A percentile compares a stretch with the other conserved stretches of the same genome.
These are phyloP conservation scores for Colaptes auratus DNA, from an alignment of 2,113 vertebrate genomes.

Conservation along the genomic window DNA sequence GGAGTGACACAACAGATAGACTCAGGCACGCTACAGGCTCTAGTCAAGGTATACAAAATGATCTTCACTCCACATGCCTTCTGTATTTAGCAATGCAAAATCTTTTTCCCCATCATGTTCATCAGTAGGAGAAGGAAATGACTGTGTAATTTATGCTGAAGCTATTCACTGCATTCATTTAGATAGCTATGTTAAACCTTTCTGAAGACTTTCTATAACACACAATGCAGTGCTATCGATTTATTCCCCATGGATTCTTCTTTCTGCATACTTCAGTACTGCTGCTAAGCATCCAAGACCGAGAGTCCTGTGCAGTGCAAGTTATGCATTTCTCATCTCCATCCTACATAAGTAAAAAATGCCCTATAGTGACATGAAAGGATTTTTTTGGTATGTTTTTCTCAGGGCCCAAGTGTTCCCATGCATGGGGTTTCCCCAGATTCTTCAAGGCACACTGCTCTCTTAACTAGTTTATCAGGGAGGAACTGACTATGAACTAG, in stretches of 20 bases:
- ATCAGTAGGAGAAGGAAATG: not conserved
- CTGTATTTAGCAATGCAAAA: not conserved
- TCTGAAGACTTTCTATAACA: not conserved
- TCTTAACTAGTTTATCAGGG: not conserved
- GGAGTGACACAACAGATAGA: not conserved
- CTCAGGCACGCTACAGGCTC: not conserved
- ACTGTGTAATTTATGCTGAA: not conserved
- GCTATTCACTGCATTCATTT: not conserved
- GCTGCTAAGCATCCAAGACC: not conserved
- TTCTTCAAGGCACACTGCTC: not conserved
- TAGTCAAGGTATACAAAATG: not conserved
- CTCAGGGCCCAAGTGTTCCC: not conserved
- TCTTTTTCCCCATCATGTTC: not conserved
- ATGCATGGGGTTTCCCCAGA: not conserved
- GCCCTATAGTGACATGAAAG: not conserved
- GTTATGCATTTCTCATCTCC: not conserved
- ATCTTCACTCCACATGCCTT: not conserved
- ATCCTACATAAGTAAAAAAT: not conserved
- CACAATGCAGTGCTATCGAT: not conserved
- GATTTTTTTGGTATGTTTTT: not conserved
- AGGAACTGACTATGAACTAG: not conserved
- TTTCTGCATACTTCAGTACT: not conserved
- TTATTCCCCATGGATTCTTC: not conserved
- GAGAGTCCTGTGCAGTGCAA: not conserved
- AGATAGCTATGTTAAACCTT: not conserved